Evolutionary conservation across 2,113 vertebrate species (phyloP).

Genomic region (Tragelaphus buxtoni): DNA sequence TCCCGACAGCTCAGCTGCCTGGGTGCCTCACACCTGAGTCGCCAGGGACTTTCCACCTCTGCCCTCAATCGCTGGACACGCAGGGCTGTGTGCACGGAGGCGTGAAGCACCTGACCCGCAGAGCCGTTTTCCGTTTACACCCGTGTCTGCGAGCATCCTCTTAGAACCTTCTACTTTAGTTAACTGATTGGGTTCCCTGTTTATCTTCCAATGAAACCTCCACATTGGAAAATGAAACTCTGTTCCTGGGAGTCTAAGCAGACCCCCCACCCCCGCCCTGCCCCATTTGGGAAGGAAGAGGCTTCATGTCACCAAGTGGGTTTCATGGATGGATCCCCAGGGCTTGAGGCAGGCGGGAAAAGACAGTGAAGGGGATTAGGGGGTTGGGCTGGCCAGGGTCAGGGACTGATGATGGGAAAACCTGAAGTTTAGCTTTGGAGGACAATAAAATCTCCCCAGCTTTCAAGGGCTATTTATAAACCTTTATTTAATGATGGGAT

Average conservation of each 20-base stretch:
- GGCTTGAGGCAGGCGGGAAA: not conserved
- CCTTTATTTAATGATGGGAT: no score
- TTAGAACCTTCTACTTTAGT: not conserved
- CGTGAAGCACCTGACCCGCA: rapidly evolving
- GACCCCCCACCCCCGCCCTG: rapidly evolving
- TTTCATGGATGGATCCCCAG: not conserved
- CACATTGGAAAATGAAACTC: not conserved
- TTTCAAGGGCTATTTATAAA: not conserved
- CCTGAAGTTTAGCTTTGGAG: not conserved
- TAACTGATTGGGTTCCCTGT: not conserved
- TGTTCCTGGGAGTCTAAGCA: not conserved
- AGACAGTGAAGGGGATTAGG: rapidly evolving
- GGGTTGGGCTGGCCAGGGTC: rapidly evolving
- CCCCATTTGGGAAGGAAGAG: not conserved
- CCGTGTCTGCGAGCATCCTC: rapidly evolving
- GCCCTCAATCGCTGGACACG: rapidly evolving
- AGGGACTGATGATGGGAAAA: rapidly evolving
- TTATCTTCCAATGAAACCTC: not conserved
- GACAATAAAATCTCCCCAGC: rapidly evolving
- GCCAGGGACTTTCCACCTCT: not conserved
- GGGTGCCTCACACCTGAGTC: not conserved
- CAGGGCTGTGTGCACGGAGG: not conserved
- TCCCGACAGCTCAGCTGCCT: rapidly evolving
- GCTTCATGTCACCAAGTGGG: rapidly evolving
- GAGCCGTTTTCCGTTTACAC: rapidly evolving